Evolutionary conservation across 2,888 invertebrate genomes (phyloP).

Genomic region (Zele albiditarsus): DNA sequence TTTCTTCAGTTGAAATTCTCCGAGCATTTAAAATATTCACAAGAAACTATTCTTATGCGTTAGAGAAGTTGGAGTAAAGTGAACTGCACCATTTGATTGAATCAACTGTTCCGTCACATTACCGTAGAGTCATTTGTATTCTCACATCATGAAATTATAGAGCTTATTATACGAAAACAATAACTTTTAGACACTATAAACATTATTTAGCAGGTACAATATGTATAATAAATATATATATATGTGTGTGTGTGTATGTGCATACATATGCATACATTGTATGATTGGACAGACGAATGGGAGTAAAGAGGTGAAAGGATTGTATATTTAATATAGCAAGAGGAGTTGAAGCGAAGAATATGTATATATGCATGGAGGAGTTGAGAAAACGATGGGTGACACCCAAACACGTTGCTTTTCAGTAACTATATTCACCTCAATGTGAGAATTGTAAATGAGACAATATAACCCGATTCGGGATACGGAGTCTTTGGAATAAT

Average conservation of each 20-base stretch:
- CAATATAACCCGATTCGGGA: conserved; percentile 39
- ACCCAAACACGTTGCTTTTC: conserved; percentile 42
- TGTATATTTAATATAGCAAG: not conserved
- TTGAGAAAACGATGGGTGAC: conserved; percentile 38
- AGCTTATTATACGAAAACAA: too few species aligned
- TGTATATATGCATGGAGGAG: not conserved
- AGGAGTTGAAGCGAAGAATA: not conserved
- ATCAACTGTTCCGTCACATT: not conserved
- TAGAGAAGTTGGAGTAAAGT: not conserved
- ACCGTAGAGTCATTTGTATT: not conserved
- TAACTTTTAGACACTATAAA: too few species aligned
- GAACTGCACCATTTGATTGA: not conserved
- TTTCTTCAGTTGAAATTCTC: not conserved
- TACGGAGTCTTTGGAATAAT: conserved; percentile 48
- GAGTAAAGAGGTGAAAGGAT: not conserved
- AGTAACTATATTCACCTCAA: not conserved
- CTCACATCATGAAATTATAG: not conserved
- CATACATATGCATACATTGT: not conserved
- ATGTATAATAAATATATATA: too few species aligned
- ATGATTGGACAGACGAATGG: not conserved
- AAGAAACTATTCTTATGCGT: not conserved
- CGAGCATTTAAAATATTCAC: conserved; percentile 3
- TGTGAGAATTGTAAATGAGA: conserved; percentile 44
- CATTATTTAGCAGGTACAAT: too few species aligned
- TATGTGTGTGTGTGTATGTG: not conserved